phyloP scores from a whole-genome alignment of 2,797 vertebrate species.

The Staurois parvus region DNA sequence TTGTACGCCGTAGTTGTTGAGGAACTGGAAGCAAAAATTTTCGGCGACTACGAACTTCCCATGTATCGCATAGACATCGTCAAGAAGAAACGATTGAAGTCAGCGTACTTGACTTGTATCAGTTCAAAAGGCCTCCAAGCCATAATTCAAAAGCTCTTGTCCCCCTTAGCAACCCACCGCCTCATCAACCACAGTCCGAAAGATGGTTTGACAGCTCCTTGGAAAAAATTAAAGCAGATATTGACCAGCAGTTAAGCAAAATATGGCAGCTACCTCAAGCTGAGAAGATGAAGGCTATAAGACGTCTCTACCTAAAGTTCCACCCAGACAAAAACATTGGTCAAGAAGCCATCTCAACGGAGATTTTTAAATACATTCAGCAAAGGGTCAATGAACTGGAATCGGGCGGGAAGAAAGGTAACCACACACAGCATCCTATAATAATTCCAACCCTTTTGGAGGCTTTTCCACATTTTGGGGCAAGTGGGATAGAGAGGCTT shows the following conservation, averaged over 20 bases:
- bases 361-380: slow-evolving; percentile 77
- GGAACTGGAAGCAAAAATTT: slow-evolving; percentile 64
- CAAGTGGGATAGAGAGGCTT: slow-evolving; percentile 79
- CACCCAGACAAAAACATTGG: slow-evolving; percentile 83
- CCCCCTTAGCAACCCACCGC: neutral
- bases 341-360: slow-evolving; percentile 67
- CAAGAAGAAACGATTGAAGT: slow-evolving; percentile 70
- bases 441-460: neutral
- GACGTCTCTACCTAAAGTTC: slow-evolving; percentile 79
- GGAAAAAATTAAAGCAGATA: slow-evolving; percentile 78
- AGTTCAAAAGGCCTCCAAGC: slow-evolving; percentile 73
- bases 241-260: slow-evolving; percentile 75
- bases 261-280: slow-evolving; percentile 76
- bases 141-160: slow-evolving; percentile 63
- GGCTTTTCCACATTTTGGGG: neutral
- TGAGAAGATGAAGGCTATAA: slow-evolving; percentile 75
- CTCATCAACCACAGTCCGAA: slow-evolving; percentile 44
- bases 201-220: slow-evolving; percentile 68
- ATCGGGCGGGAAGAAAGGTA: slow-evolving; percentile 43
- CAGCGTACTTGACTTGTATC: slow-evolving; percentile 78
- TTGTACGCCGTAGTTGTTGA: slow-evolving; percentile 77
- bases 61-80: slow-evolving; percentile 76
- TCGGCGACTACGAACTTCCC: slow-evolving; percentile 56
- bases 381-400: slow-evolving; percentile 71
- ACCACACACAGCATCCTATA: neutral